Conservation (phyloP, 2,797 vertebrate genomes). For the Crax fasciolata region DNA sequence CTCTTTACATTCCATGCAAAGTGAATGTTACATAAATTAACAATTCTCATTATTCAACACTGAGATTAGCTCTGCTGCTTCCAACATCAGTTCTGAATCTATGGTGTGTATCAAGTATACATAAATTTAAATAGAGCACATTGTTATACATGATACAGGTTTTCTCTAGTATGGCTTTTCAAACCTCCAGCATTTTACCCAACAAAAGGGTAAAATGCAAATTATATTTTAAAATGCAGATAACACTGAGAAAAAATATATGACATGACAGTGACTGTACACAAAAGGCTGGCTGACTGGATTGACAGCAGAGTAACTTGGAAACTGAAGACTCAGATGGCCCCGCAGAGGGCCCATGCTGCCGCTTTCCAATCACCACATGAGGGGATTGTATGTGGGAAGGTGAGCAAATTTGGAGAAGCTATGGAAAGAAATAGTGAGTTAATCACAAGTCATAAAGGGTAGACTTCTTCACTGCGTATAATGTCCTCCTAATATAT, state of each 20-base stretch:
- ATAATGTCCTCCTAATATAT: not conserved
- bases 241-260: not conserved
- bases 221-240: not conserved
- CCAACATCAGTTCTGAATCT: slow-evolving; percentile 9
- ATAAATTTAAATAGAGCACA: not conserved
- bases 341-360: not conserved
- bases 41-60: not conserved
- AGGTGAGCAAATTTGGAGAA: not conserved
- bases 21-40: not conserved
- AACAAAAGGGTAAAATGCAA: not conserved
- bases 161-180: slow-evolving; percentile 49
- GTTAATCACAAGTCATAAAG: not conserved
- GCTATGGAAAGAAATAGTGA: not conserved
- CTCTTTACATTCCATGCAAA: not conserved
- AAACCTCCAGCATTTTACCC: slow-evolving; percentile 1
- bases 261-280: not conserved
- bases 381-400: not conserved
- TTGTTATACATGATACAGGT: slow-evolving; percentile 37
- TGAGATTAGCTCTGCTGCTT: slow-evolving; percentile 46
- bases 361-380: not conserved
- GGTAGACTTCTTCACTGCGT: not conserved
- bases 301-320: not conserved
- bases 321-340: not conserved
- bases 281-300: not conserved
- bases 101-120: not conserved